These are phyloP conservation scores for Papilio aristodemus DNA, from an alignment of 1,140 invertebrate genomes.

Conservation along the genomic window DNA sequence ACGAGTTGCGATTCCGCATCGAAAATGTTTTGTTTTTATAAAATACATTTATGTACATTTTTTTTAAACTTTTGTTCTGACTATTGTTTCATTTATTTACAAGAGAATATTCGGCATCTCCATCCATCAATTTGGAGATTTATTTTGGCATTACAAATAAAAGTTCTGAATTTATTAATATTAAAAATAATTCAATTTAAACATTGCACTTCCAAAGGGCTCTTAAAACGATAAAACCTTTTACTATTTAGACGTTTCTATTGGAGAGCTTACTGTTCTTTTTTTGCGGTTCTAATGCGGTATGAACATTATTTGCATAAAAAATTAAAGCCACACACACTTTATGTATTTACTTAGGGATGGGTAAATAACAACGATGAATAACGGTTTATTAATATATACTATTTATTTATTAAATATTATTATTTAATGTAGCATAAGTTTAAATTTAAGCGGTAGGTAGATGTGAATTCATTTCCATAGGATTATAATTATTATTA, in stretches of 20 bases:
- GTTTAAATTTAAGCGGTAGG: slow-evolving; percentile 49
- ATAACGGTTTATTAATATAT: slow-evolving; percentile 70
- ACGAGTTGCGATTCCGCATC: not conserved
- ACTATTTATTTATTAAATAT: slow-evolving; percentile 77
- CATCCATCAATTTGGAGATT: not conserved
- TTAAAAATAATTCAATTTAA: not conserved
- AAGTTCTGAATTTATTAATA: not conserved
- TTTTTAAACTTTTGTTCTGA: not conserved
- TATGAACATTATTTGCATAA: not conserved
- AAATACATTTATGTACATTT: not conserved
- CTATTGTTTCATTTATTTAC: not conserved
- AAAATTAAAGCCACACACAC: not conserved
- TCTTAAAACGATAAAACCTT: not conserved
- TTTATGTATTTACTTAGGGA: not conserved
- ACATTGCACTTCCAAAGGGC: not conserved
- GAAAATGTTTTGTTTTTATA: not conserved
- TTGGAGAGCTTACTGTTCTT: not conserved
- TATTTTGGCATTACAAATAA: not conserved
- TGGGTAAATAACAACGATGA: slow-evolving; percentile 46
- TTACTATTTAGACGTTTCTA: not conserved
- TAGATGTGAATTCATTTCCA: slow-evolving; percentile 67
- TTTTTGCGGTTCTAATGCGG: not conserved
- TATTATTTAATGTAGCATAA: slow-evolving; percentile 65
- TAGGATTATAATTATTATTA: slow-evolving; percentile 58
- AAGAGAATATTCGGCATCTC: not conserved